These are phyloP conservation scores for Pararge aegeria DNA, from an alignment of 1,140 invertebrate genomes.

Conservation along the genomic window DNA sequence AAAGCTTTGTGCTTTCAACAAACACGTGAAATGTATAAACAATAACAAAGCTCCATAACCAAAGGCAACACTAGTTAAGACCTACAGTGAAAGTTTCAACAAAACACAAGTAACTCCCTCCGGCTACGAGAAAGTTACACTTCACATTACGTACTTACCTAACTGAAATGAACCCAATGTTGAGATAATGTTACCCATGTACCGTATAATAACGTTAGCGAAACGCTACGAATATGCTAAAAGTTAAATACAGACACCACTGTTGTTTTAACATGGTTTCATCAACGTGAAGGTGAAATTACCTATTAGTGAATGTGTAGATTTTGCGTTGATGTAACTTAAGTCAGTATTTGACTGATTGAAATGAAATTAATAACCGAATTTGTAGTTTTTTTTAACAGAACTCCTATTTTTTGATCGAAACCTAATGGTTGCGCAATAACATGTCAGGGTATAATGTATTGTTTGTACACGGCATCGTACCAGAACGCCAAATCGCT, in stretches of 20 bases:
- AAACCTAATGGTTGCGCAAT: no score
- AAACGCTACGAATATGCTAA: background rate
- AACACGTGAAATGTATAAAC: no score
- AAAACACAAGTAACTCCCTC: constrained; percentile 11
- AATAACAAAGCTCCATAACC: constrained; percentile 7
- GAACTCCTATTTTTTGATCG: no score
- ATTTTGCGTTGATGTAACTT: no score
- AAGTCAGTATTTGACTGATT: no score
- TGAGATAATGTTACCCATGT: constrained; percentile 13
- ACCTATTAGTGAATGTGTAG: no score
- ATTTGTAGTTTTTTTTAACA: no score
- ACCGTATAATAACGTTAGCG: constrained; percentile 16
- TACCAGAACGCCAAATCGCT: no score
- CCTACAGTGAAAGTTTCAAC: constrained; percentile 12
- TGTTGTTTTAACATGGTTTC: background rate
- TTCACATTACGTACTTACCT: background rate
- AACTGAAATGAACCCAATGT: constrained; percentile 12
- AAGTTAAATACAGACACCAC: constrained; percentile 4
- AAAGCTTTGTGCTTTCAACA: background rate
- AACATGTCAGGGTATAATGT: no score
- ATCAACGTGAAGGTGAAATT: background rate
- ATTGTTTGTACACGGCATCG: no score
- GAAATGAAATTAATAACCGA: no score
- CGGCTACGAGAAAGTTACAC: constrained; percentile 22
- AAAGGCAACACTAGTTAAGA: background rate